These are phyloP conservation scores for Diprion similis DNA, from an alignment of 1,140 invertebrate species.

Conservation along the genomic window DNA sequence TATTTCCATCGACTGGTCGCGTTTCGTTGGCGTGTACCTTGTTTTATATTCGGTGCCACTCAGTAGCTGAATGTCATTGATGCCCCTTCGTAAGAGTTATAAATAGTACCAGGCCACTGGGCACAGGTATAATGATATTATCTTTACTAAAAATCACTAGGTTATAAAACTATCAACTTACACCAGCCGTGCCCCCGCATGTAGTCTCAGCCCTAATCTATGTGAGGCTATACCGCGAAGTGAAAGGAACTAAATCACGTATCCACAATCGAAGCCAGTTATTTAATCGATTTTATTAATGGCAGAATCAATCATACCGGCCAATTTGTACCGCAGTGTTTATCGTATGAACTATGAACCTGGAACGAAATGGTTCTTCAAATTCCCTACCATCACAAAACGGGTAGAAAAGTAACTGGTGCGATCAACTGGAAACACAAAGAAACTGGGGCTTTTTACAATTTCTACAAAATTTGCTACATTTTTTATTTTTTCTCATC, in stretches of 20 bases:
- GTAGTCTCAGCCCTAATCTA: not conserved
- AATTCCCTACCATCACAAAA: not conserved
- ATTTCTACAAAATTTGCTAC: too few relatives aligned
- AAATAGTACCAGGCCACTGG: constrained; percentile 2
- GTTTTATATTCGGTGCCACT: constrained; percentile 5
- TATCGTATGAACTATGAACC: not conserved
- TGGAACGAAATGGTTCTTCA: not conserved
- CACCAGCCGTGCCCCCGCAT: not conserved
- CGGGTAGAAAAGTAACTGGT: not conserved
- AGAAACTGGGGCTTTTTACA: too few relatives aligned
- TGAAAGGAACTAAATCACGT: constrained; percentile 5
- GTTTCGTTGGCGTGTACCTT: not conserved
- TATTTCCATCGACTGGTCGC: not conserved
- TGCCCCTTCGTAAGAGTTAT: not conserved
- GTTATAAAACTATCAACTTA: constrained; percentile 8
- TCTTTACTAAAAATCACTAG: not conserved
- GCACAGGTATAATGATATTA: constrained; percentile 2
- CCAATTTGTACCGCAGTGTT: not conserved
- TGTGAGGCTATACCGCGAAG: not conserved
- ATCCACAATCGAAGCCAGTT: constrained; percentile 2
- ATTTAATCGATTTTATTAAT: constrained; percentile 4
- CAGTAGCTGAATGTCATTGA: constrained; percentile 3
- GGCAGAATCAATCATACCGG: not conserved
- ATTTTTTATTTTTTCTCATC: too few relatives aligned
- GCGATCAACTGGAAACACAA: too few relatives aligned